These are phyloP conservation scores for Babylonia areolata DNA, from an alignment of 1,140 invertebrate species.

Conservation along the genomic window DNA sequence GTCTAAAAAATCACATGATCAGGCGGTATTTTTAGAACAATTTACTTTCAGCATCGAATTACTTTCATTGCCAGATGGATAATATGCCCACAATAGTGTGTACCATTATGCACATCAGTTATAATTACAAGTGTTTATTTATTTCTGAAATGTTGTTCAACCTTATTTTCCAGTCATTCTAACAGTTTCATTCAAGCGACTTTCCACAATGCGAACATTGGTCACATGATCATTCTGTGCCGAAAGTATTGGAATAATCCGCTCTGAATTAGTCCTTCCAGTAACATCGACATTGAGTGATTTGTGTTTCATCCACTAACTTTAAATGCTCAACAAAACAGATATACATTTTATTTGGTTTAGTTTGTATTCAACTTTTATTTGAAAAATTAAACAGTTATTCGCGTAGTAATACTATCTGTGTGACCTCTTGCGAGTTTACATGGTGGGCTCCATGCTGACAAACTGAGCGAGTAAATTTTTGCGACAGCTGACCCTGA, in stretches of 20 bases:
- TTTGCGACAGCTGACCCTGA: slow-evolving; percentile 11
- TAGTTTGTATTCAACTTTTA: not conserved
- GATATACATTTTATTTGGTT: not conserved
- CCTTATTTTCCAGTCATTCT: not conserved
- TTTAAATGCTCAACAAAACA: not conserved
- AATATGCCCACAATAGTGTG: not conserved
- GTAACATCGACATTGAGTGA: not conserved
- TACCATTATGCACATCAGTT: not conserved
- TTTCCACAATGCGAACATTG: not conserved
- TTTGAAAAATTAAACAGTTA: slow-evolving; percentile 8
- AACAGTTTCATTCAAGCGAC: not conserved
- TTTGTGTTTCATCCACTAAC: not conserved
- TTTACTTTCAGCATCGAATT: not conserved
- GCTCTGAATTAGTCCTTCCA: not conserved
- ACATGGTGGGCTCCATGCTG: slow-evolving; percentile 31
- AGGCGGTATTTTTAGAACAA: not conserved
- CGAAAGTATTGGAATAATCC: not conserved
- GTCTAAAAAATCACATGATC: not conserved
- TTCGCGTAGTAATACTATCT: slow-evolving; percentile 31
- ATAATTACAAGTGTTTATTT: not conserved
- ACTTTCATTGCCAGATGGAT: not conserved
- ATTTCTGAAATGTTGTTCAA: not conserved
- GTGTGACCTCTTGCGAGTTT: slow-evolving; percentile 33
- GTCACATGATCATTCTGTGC: slow-evolving; percentile 9
- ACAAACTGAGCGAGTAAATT: slow-evolving; percentile 8